Conservation (phyloP, 2,888 invertebrate species). For the Trichopria drosophilae region DNA sequence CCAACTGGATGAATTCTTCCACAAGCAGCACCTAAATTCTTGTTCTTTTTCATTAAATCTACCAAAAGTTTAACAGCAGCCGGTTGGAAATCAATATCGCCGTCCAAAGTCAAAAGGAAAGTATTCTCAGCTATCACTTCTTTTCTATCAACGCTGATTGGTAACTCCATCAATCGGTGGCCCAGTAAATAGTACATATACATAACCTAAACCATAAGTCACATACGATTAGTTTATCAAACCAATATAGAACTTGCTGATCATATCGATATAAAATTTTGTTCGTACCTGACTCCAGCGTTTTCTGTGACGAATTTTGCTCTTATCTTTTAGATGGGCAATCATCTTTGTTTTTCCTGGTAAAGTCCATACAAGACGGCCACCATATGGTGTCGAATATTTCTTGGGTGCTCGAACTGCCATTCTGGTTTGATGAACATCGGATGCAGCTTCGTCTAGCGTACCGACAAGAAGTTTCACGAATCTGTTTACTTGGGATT, state of each 20-base stretch:
- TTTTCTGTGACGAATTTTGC: slow-evolving; percentile 85
- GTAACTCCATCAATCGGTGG: slow-evolving; percentile 73
- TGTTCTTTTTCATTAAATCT: slow-evolving; percentile 84
- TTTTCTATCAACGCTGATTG: slow-evolving; percentile 64
- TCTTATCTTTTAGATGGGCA: slow-evolving; percentile 87
- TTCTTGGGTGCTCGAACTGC: slow-evolving; percentile 77
- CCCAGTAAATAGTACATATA: slow-evolving; percentile 92
- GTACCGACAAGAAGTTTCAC: slow-evolving; percentile 73
- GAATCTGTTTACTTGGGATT: slow-evolving; percentile 79
- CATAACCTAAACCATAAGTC: slow-evolving; percentile 70
- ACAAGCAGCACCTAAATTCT: slow-evolving; percentile 80
- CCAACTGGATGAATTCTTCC: slow-evolving; percentile 89
- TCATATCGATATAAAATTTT: background rate
- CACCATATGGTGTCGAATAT: slow-evolving; percentile 84
- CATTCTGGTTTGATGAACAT: slow-evolving; percentile 92
- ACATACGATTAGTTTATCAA: too few relatives aligned
- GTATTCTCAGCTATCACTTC: slow-evolving; percentile 78
- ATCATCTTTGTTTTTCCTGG: slow-evolving; percentile 84
- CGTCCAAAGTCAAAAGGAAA: slow-evolving; percentile 81
- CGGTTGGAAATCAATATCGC: slow-evolving; percentile 87
- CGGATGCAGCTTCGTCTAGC: slow-evolving; percentile 85
- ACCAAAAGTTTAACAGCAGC: slow-evolving; percentile 76
- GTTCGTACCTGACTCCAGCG: slow-evolving; percentile 94
- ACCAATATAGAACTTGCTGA: slow-evolving; percentile 5
- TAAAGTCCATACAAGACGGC: slow-evolving; percentile 78